Evolutionary conservation across 1,140 invertebrate genomes (phyloP).

Genomic region (Bombus impatiens): DNA sequence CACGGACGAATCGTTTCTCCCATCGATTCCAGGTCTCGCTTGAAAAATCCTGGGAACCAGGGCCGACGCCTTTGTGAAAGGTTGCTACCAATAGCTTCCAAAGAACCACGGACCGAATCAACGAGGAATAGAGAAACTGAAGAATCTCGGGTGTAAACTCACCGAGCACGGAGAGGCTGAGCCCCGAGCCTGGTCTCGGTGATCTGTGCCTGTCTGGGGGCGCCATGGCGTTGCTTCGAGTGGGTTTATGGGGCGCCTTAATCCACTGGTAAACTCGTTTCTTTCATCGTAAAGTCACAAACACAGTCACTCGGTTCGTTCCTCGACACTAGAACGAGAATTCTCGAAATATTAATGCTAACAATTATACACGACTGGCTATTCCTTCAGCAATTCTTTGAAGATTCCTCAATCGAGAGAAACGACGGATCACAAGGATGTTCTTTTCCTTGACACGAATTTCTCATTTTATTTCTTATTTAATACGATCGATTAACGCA

Average conservation of each 20-base stretch:
- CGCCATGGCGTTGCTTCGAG: slow-evolving; percentile 68
- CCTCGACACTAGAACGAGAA: background rate
- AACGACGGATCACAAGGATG: background rate
- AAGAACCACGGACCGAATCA: background rate
- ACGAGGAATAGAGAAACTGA: background rate
- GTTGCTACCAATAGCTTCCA: background rate
- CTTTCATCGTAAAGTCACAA: slow-evolving; percentile 43
- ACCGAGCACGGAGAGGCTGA: slow-evolving; percentile 78
- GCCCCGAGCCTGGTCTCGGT: slow-evolving; percentile 72
- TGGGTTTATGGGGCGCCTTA: slow-evolving; percentile 7
- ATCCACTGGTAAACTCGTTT: slow-evolving; percentile 30
- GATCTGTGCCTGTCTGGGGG: slow-evolving; percentile 76
- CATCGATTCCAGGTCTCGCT: background rate
- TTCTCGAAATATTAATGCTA: background rate
- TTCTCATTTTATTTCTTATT: background rate
- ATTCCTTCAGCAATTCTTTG: background rate
- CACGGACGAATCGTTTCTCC: background rate
- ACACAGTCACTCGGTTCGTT: slow-evolving; percentile 18
- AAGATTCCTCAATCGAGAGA: background rate
- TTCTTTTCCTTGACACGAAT: background rate
- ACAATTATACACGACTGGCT: background rate
- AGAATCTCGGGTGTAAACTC: slow-evolving; percentile 54
- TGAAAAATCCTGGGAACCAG: background rate
- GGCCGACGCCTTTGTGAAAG: slow-evolving; percentile 28
- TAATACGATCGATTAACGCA: background rate